Percentiles rank a stretch among this genome's conserved stretches.
These are phyloP conservation scores for Danio aesculapii DNA, from an alignment of 2,797 vertebrate species.

Conservation along the genomic window DNA sequence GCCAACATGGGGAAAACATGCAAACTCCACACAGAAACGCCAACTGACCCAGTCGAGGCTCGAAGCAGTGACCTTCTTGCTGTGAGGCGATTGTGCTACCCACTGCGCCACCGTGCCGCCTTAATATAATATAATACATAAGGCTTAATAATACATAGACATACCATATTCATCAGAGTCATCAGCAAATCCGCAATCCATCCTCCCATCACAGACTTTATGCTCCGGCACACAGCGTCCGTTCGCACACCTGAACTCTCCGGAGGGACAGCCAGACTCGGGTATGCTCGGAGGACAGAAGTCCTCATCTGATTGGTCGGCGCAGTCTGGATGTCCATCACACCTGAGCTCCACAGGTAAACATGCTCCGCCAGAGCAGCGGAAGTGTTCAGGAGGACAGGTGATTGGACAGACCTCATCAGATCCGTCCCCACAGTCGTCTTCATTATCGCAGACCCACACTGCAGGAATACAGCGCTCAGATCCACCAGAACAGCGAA, in stretches of 20 bases:
- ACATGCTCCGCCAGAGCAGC: slow-evolving; percentile 82
- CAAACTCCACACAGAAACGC: no score
- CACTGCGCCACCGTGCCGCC: no score
- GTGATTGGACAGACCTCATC: slow-evolving; percentile 85
- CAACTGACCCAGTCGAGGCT: no score
- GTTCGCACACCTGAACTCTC: slow-evolving; percentile 81
- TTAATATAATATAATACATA: no score
- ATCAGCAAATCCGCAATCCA: slow-evolving; percentile 84
- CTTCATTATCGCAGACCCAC: slow-evolving; percentile 92
- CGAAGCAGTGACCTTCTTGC: no score
- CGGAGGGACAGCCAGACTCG: slow-evolving; percentile 68
- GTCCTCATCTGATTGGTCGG: slow-evolving; percentile 86
- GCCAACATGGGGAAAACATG: no score
- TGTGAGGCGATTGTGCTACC: no score
- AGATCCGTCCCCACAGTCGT: slow-evolving; percentile 90
- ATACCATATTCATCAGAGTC: slow-evolving; percentile 82
- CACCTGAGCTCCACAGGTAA: slow-evolving; percentile 81
- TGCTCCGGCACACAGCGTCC: slow-evolving; percentile 75
- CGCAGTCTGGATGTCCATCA: slow-evolving; percentile 83
- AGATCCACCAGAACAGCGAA: slow-evolving; percentile 75
- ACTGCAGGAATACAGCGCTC: slow-evolving; percentile 82
- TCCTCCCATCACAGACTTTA: slow-evolving; percentile 77
- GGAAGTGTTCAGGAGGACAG: slow-evolving; percentile 81
- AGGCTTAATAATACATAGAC: not conserved
- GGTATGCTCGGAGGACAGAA: slow-evolving; percentile 75